These are phyloP conservation scores for Bovichtus diacanthus DNA, from an alignment of 2,797 vertebrate genomes.

Conservation along the genomic window DNA sequence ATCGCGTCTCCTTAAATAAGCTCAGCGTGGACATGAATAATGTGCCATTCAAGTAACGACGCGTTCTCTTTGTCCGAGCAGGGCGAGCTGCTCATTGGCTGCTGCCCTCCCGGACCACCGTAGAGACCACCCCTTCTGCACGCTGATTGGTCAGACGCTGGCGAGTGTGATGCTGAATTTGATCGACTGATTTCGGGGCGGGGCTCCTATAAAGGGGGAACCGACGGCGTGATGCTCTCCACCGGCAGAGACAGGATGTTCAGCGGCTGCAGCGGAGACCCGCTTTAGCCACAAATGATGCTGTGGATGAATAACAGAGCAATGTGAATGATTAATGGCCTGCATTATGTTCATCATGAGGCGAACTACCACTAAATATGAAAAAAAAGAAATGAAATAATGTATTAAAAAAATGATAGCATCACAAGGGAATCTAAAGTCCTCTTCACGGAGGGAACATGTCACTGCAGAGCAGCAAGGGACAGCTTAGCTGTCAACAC, in stretches of 20 bases:
- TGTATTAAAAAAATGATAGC: too few species aligned
- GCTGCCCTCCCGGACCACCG: slow-evolving; percentile 84
- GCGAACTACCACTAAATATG: not conserved
- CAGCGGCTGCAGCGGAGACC: not conserved
- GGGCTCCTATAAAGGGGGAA: slow-evolving; percentile 79
- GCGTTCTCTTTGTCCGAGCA: slow-evolving; percentile 69
- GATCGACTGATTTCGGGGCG: slow-evolving; percentile 91
- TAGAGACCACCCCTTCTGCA: slow-evolving; percentile 67
- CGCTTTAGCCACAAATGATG: not conserved
- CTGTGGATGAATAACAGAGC: slow-evolving; percentile 1
- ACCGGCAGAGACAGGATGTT: slow-evolving; percentile 18
- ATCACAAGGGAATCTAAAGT: not conserved
- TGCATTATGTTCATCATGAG: slow-evolving; percentile 5
- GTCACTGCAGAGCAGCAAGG: not conserved
- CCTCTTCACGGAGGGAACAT: not conserved
- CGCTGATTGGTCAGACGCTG: slow-evolving; percentile 78
- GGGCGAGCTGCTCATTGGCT: slow-evolving; percentile 75
- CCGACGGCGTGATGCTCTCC: slow-evolving; percentile 9
- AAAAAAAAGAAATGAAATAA: not conserved
- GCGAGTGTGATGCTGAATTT: slow-evolving; percentile 82
- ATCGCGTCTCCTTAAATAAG: slow-evolving; percentile 77
- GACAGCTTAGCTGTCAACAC: not conserved
- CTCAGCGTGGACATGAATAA: slow-evolving; percentile 72
- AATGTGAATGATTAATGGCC: slow-evolving; percentile 9
- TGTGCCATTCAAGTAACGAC: slow-evolving; percentile 64